These are phyloP conservation scores for Pavo muticus DNA, from an alignment of 2,113 vertebrate species.

Conservation along the genomic window DNA sequence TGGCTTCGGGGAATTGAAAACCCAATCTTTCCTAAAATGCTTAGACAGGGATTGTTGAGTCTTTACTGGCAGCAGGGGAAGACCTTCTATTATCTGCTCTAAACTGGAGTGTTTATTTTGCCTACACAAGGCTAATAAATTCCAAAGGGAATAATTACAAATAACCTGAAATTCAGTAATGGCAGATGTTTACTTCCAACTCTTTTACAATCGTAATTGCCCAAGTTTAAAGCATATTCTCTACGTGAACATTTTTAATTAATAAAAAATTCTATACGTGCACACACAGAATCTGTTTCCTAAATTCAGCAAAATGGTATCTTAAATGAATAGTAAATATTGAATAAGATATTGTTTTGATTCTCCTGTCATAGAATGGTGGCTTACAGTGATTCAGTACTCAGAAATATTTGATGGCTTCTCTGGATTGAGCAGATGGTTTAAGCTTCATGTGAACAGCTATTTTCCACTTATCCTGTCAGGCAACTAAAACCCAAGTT, in stretches of 20 bases:
- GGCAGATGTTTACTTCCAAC: slow-evolving; percentile 56
- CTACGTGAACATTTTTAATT: slow-evolving; percentile 53
- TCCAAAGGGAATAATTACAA: slow-evolving; percentile 68
- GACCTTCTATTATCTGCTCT: slow-evolving; percentile 25
- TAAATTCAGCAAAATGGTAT: not conserved
- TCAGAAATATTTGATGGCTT: not conserved
- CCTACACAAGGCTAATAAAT: slow-evolving; percentile 58
- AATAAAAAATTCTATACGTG: not conserved
- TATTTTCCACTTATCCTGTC: not conserved
- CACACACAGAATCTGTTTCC: not conserved
- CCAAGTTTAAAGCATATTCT: slow-evolving; percentile 13
- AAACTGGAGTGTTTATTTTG: slow-evolving; percentile 64
- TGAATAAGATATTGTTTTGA: not conserved
- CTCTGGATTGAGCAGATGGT: not conserved
- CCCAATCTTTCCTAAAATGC: slow-evolving; percentile 23
- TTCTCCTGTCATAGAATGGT: not conserved
- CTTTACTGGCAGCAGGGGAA: slow-evolving; percentile 34
- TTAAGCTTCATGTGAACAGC: not conserved
- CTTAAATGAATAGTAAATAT: not conserved
- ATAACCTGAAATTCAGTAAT: slow-evolving; percentile 45
- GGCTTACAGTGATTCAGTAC: not conserved
- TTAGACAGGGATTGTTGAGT: slow-evolving; percentile 17
- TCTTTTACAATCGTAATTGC: not conserved
- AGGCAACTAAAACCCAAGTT: not conserved
- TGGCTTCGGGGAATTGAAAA: slow-evolving; percentile 42